Base-by-base conservation (phyloP, 2,113 vertebrate genomes). In the Rhipidura dahli region DNA sequence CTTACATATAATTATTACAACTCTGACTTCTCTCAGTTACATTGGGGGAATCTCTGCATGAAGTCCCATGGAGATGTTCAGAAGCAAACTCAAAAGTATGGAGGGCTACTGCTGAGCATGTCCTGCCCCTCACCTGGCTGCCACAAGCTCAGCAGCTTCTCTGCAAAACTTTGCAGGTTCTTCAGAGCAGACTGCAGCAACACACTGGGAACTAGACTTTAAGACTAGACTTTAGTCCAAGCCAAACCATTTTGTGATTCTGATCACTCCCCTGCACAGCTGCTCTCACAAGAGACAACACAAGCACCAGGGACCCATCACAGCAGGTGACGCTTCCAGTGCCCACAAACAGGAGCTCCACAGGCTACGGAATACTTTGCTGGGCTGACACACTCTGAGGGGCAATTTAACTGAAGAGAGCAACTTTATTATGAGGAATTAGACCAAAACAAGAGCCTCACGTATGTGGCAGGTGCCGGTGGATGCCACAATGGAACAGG, bases 401-500 rank as follows among this genome's bases (percentile, higher is more conserved):
- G 27, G 17, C 27, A 50, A 31, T 13, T 54, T 26, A 80, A 54
- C 3, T 37, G 66, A 47, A 17, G 45, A 76, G 50, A 65, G 31
- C 16, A 37, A 11, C 50, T 8, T 50, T 10, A 3, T 22, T 23
- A 40, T 6, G 49, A 84, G 72, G 37, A 84, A 44, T 47, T 0
- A 66, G 60, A 89, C 7, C 86, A 47, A 70, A 90, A 22, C 2
- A 1, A 73, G 50, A 60, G 61, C 19, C 98, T 99, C 97, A 99
- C 99, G 93, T 53, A 98, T 96, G 86, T 79, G 97, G 94, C 99
- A 99, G 97, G 94, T 98, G 96, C 99, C 98, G 0, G 97, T 98
- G 49, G 99, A 99, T n/a, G 97, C 98, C 97, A 98, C 97, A 4
- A 94, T 98, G 97, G 98, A 98, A 96, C 99, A 99, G 22, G 99